Conservation (phyloP, 2,797 vertebrate species). For the Mormyrus proboscirostris region DNA sequence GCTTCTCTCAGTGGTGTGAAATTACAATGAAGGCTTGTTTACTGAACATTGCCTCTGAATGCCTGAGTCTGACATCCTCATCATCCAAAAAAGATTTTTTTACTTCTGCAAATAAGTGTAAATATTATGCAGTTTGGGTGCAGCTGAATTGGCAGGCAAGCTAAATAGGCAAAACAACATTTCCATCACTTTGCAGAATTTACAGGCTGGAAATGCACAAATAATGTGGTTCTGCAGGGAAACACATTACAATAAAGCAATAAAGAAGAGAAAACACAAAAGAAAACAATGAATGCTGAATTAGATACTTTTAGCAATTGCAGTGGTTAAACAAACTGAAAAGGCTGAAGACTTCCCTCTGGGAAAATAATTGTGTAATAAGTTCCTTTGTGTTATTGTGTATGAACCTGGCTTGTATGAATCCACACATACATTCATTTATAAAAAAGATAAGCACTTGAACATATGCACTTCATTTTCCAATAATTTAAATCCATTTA, state of each 20-base stretch:
- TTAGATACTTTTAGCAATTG: conserved; percentile 10
- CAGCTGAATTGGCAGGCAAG: background rate
- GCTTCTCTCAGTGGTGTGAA: conserved; percentile 9
- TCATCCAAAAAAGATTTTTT: background rate
- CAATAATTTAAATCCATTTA: background rate
- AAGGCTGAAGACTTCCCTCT: conserved; percentile 4
- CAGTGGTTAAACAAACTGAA: background rate
- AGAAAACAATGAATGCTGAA: conserved; percentile 10
- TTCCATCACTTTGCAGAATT: conserved; percentile 4
- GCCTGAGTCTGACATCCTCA: conserved; percentile 11
- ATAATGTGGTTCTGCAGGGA: conserved; percentile 7
- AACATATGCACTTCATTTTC: background rate
- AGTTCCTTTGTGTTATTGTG: background rate
- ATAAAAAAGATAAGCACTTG: background rate
- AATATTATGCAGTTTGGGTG: conserved; percentile 10
- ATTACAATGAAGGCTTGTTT: conserved; percentile 14
- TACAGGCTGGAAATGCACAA: background rate
- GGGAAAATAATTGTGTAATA: conserved; percentile 2
- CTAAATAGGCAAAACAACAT: conserved; percentile 12
- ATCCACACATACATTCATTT: background rate
- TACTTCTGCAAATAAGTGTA: conserved; percentile 11
- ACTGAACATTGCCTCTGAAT: conserved; percentile 11
- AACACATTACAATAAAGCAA: background rate
- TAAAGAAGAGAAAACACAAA: background rate
- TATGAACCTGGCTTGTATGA: background rate